phyloP scores from a whole-genome alignment of 2,888 invertebrate species.

The Spatulosminthurus flaviceps region DNA sequence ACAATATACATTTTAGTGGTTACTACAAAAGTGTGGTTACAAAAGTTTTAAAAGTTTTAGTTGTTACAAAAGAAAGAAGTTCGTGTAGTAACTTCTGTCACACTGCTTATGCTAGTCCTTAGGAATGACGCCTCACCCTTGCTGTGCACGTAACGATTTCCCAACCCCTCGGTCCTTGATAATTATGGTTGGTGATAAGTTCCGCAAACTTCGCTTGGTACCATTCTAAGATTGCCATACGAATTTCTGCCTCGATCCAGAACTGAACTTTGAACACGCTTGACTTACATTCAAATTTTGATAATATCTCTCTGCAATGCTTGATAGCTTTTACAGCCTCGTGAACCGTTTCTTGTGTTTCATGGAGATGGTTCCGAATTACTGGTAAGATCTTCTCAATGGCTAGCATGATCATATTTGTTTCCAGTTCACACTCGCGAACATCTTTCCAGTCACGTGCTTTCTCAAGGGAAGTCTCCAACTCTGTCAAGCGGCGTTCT shows the following conservation, averaged over 20 bases:
- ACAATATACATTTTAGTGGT: not conserved
- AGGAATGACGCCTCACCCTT: too few relatives aligned
- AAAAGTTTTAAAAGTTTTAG: too few relatives aligned
- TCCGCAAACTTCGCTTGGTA: slow-evolving; percentile 52
- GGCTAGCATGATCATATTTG: slow-evolving; percentile 26
- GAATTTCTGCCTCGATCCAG: slow-evolving; percentile 52
- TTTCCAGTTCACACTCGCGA: slow-evolving; percentile 29
- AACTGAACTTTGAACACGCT: slow-evolving; percentile 46
- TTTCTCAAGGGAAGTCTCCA: slow-evolving; percentile 50
- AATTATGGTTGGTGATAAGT: not conserved
- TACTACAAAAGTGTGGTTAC: too few relatives aligned
- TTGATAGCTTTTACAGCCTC: slow-evolving; percentile 57
- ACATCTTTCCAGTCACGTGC: slow-evolving; percentile 39
- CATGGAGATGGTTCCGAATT: slow-evolving; percentile 58
- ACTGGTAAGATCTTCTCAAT: slow-evolving; percentile 54
- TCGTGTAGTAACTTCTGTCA: too few relatives aligned
- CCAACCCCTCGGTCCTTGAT: not conserved
- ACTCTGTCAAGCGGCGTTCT: slow-evolving; percentile 46
- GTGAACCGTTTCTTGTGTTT: slow-evolving; percentile 52
- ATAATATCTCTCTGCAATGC: slow-evolving; percentile 50
- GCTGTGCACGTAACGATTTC: slow-evolving; percentile 34
- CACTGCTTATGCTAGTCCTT: too few relatives aligned
- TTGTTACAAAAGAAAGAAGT: too few relatives aligned
- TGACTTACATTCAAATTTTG: slow-evolving; percentile 26
- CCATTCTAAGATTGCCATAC: slow-evolving; percentile 61